Evolutionary conservation across 2,797 vertebrate species (phyloP), one percentile per base, ranked within the genome.

Genomic region (Cossypha dichroa): DNA sequence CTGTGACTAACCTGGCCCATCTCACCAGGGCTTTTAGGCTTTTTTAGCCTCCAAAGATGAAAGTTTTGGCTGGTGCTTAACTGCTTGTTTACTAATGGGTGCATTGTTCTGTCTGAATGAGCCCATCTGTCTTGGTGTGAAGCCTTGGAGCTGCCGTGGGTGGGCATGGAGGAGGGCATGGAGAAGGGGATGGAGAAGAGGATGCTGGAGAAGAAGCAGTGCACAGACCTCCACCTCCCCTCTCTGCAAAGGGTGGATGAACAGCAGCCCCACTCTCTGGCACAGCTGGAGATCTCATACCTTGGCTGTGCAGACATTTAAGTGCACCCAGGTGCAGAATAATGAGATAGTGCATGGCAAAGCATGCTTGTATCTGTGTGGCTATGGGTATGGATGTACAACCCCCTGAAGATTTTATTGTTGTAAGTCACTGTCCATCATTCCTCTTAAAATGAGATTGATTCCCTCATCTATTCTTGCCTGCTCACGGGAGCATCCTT

Each of bases 401-500:
- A 80, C 13, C 4, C 11, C 16, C 49, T 73, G 59, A 54, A 69
- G 40, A 58, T 58, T 78, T 36, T 75, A 67, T 48, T 95, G 64
- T 43, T 94, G 3, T 59, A 67, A 55, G 74, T 77, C 70, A 67
- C 43, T 60, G 66, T 79, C 81, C 56, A 41, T 92, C 75, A 83
- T 76, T 70, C 68, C 83, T 75, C 25, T 88, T 93, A 76, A 29
- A 11, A 43, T 77, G 51, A 92, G n/a, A 83, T 38, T 15, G 4
- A 51, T 75, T 97, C 79, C 41, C 45, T 87, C 60, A 70, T 79
- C 58, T 90, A 3, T 88, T 91, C 62, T 85, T 94, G 64, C 87
- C 79, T 91, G 60, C 67, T 94, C 69, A 74, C 8, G 5, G 77
- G 55, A 92, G 3, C 36, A 67, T 85, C 68, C 51, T 93, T 95